Evolutionary conservation across 2,888 invertebrate species (phyloP).

Genomic region (Poecilus cupreus): DNA sequence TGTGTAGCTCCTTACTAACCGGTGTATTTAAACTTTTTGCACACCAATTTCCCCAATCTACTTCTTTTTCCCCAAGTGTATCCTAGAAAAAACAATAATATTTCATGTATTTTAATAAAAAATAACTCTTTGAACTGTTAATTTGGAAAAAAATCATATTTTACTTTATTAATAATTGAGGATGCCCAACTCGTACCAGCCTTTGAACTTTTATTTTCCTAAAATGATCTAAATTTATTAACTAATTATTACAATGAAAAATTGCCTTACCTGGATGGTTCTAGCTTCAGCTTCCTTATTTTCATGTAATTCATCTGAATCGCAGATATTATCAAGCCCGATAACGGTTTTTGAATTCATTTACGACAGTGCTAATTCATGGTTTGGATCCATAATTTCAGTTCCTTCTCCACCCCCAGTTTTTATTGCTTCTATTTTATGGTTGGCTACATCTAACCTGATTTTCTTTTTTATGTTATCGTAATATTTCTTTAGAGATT

Average conservation of each 20-base stretch:
- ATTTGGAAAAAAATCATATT: background rate
- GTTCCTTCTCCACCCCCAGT: background rate
- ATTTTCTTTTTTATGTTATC: conserved; percentile 18
- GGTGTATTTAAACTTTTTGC: background rate
- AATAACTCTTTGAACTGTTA: too few species aligned
- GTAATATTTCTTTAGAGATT: background rate
- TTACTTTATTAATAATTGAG: background rate
- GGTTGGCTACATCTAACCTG: background rate
- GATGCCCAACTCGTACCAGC: background rate
- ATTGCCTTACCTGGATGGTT: background rate
- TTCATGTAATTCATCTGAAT: too few species aligned
- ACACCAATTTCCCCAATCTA: background rate
- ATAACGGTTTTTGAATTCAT: background rate
- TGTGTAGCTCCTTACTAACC: background rate
- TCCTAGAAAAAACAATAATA: background rate
- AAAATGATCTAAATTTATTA: background rate
- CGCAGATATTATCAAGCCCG: background rate
- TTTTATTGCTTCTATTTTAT: background rate
- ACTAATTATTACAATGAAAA: background rate
- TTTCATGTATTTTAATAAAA: background rate
- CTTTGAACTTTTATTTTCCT: background rate
- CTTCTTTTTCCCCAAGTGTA: background rate
- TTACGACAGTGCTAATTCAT: background rate
- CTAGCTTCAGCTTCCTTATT: too few species aligned
- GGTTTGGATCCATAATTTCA: background rate